Percentiles rank a stretch among this genome's conserved stretches.
phyloP scores from a whole-genome alignment of 2,888 invertebrate species.

The Synergus umbraculus region DNA sequence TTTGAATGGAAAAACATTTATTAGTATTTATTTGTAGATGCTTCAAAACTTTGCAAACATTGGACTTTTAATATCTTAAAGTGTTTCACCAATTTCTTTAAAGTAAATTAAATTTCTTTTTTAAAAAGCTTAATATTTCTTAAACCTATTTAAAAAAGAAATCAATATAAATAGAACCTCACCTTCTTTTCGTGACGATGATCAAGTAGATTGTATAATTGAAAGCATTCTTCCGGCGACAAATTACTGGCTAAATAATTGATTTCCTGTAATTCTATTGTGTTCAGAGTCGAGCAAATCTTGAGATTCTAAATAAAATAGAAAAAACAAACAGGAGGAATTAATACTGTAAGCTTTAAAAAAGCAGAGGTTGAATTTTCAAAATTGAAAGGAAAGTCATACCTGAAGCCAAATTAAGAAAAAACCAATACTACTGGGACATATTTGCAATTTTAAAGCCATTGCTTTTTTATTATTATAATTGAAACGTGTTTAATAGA shows the following conservation, averaged over 20 bases:
- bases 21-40: neutral
- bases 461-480: neutral
- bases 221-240: constrained; percentile 48
- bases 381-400: neutral
- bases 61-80: neutral
- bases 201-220: constrained; percentile 50
- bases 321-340: neutral
- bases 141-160: neutral
- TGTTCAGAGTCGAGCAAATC: constrained; percentile 43
- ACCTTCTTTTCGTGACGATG: constrained; percentile 39
- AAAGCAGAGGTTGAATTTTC: neutral
- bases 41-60: neutral
- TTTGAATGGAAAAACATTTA: neutral
- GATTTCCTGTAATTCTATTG: constrained; percentile 48
- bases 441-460: neutral
- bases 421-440: neutral
- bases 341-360: neutral
- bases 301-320: constrained; percentile 42
- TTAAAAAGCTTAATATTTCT: neutral
- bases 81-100: neutral
- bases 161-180: neutral
- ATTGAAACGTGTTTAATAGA: neutral
- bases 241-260: constrained; percentile 49
- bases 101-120: neutral
- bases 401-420: constrained; percentile 25